Base-by-base conservation (phyloP, 2,888 invertebrate species). In the Cheilosia grossa region DNA sequence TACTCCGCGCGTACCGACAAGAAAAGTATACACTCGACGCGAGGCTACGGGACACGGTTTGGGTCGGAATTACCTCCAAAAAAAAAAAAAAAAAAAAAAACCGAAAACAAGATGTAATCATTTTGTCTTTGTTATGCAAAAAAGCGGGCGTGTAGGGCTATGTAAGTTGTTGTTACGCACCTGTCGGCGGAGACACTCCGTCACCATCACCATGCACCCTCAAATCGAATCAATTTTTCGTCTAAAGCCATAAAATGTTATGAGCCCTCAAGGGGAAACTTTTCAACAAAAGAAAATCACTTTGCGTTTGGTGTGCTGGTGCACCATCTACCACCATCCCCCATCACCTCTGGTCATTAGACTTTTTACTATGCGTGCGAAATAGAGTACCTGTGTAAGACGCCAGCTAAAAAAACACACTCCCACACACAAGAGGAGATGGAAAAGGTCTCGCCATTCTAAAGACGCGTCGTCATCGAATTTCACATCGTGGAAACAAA, bases 101-200 rank as follows among this genome's bases (percentile, higher is more conserved):
- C 24, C 6, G 9, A 66, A 72, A 85, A 85, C 85, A 85, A 85
- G 85, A 81, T 85, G 81, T 81, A 85, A 85, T 85, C 85, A 85
- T 81, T 85, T 85, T 72, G 61, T 74, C 70, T 85, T 85, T 85
- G 85, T 85, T 85, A 85, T 85, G 85, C 66, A 77, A 85, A 85
- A 85, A 64, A 42, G 69, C 40, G 61, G 47, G 10, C 56, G 54
- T 54, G 67, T 56, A 33, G 24, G 42, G 61, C 66, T 66, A 61
- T 81, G 66, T 53, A 44, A 59, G 58, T 75, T 64, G 56, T 49
- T 54, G 33, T 44, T 47, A 66, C 80, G 80, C 80, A 83, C 79
- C 67, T 78, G 61, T 54, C 51, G 63, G 54, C 51, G 63, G 54
- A 59, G 64, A 83, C 69, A 79, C 69, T 33, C 69, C 21, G 15